Evolutionary conservation across 2,113 vertebrate genomes (phyloP).

Genomic region (Tor tambroides): DNA sequence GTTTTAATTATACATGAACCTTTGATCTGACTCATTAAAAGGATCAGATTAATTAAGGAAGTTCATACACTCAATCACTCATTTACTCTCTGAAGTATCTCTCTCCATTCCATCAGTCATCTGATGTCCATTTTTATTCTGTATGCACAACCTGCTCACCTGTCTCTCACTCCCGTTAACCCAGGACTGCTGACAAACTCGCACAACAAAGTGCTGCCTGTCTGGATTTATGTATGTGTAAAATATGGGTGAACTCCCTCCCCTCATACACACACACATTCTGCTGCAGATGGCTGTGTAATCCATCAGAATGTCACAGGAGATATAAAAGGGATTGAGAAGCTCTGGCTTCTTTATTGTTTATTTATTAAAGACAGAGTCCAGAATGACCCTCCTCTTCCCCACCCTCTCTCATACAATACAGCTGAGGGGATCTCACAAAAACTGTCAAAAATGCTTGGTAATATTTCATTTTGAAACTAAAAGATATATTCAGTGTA

Average conservation of each 20-base stretch:
- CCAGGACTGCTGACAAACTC: conserved; percentile 22
- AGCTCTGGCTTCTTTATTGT: conserved; percentile 47
- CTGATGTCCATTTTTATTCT: neutral
- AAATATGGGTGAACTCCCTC: conserved; percentile 41
- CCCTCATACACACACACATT: neutral
- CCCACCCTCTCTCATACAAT: neutral
- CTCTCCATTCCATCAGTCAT: conserved; percentile 6
- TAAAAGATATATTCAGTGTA: neutral
- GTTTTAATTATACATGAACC: conserved; percentile 49
- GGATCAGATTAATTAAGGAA: conserved; percentile 45
- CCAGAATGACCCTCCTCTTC: conserved; percentile 28
- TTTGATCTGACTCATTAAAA: conserved; percentile 47
- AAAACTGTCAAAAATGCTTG: neutral
- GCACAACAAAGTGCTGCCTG: conserved; percentile 32
- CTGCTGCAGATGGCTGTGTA: conserved; percentile 50
- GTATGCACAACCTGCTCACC: conserved; percentile 18
- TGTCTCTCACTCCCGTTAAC: conserved; percentile 20
- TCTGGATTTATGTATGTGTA: conserved; percentile 43
- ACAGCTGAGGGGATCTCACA: neutral
- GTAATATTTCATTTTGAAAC: neutral
- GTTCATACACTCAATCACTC: conserved; percentile 32
- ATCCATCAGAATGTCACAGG: conserved; percentile 56
- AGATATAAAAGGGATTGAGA: conserved; percentile 43
- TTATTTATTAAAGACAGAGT: conserved; percentile 53
- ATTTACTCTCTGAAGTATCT: conserved; percentile 26